Conservation (phyloP, 1,140 invertebrate genomes). For the Leptinotarsa defecta region DNA sequence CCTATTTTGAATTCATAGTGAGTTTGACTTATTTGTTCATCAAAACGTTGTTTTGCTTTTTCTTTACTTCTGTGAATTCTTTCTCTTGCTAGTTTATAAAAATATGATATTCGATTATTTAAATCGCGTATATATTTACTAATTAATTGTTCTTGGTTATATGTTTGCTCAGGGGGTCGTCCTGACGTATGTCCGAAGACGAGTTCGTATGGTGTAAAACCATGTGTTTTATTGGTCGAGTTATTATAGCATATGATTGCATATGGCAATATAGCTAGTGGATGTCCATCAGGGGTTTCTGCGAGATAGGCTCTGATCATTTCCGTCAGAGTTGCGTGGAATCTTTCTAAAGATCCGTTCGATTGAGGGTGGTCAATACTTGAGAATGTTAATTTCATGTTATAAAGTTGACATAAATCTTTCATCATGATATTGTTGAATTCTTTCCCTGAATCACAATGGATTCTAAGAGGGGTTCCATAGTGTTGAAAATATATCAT, state of each 20-base stretch:
- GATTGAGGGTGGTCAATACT: conserved; percentile 27
- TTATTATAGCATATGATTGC: conserved; percentile 38
- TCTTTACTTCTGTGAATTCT: conserved; percentile 18
- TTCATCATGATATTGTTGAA: conserved; percentile 21
- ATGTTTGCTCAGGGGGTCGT: conserved; percentile 27
- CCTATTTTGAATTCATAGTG: conserved; percentile 1
- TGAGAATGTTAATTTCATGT: conserved; percentile 28
- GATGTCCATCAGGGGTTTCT: conserved; percentile 33
- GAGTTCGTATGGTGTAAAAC: conserved; percentile 38
- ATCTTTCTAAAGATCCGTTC: conserved; percentile 39
- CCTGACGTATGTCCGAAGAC: conserved; percentile 32
- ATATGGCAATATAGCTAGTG: conserved; percentile 32
- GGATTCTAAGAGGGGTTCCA: conserved; percentile 25
- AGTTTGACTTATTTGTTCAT: conserved; percentile 10
- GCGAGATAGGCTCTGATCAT: conserved; percentile 28
- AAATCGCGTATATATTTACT: conserved; percentile 27
- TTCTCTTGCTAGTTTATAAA: conserved; percentile 25
- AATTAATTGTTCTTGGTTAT: conserved; percentile 32
- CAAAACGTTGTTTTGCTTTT: conserved; percentile 28
- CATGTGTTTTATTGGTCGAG: conserved; percentile 35
- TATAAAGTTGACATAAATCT: conserved; percentile 27
- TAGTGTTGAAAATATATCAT: conserved; percentile 31
- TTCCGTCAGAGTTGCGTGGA: conserved; percentile 36
- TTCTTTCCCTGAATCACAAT: conserved; percentile 26
- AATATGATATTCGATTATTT: conserved; percentile 31